Percentiles rank a stretch among this genome's conserved stretches.
Conservation (phyloP, 2,888 invertebrate genomes). For the Caenorhabditis sp. region DNA sequence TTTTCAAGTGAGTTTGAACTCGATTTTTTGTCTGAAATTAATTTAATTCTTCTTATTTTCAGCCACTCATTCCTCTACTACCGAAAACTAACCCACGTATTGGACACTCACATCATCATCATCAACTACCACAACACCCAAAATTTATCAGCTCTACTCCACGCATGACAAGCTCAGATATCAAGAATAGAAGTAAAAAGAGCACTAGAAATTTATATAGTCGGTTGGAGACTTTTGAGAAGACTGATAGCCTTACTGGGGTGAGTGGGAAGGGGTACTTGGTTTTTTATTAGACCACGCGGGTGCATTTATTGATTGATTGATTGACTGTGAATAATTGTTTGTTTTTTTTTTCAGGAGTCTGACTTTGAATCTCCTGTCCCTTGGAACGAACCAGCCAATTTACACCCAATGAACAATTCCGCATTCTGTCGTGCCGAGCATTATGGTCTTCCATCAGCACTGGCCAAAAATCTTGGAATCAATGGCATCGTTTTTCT, state of each 20-base stretch:
- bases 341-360: neutral
- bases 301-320: neutral
- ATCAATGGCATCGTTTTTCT: constrained; percentile 51
- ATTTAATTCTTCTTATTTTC: neutral
- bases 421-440: constrained; percentile 33
- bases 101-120: neutral
- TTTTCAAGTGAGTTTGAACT: constrained; percentile 29
- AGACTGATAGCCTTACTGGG: neutral
- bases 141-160: constrained; percentile 12
- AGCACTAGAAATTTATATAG: neutral
- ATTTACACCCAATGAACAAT: neutral
- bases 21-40: neutral
- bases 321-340: neutral
- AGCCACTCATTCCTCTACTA: constrained; percentile 16
- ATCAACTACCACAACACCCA: neutral
- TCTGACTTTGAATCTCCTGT: constrained; percentile 5
- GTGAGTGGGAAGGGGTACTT: neutral
- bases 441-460: constrained; percentile 40
- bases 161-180: neutral
- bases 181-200: neutral
- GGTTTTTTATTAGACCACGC: too few relatives aligned
- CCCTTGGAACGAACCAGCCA: constrained; percentile 1
- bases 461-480: constrained; percentile 38
- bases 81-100: constrained; percentile 22
- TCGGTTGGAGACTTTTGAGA: neutral